Evolutionary conservation across 2,797 vertebrate genomes (phyloP), one percentile per base, ranked within the genome.

Genomic region (Thaleichthys pacificus): DNA sequence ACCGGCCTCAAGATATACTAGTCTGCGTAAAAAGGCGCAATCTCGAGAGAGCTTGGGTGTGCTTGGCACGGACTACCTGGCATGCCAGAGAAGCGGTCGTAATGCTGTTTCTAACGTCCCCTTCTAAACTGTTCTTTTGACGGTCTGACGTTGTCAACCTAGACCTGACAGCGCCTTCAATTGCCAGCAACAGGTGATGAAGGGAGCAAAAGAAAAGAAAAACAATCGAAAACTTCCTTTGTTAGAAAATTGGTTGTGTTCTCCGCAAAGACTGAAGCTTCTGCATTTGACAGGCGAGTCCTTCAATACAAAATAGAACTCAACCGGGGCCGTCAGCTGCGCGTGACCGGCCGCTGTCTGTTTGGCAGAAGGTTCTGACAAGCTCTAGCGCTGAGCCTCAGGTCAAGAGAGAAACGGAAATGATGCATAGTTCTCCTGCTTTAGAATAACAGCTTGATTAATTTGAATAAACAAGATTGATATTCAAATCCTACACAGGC

Each of bases 311-410:
- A 70, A 74, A 61, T 75, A 35, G 66, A 69, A 65, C 66, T 69
- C 22, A 64, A 68, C 66, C 49, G 0, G 4, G 74, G 11, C 71
- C 71, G 91, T 91, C 91, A 92, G 90, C 90, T 92, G 89, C 74
- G 38, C 1, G 12, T 32, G 75, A 69, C 72, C 72, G 76, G 83
- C n/a, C 8, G 47, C 78, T 75, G 87, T 63, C 83, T 88, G 84
- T 0, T 65, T 2, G 75, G 81, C 91, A 93, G 88, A 85, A 83
- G 91, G 89, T 87, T 85, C 80, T 91, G 89, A 91, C 91, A 92
- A 78, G 71, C 38, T 21, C 61, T 60, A 32, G 47, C 0, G 60
- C 76, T n/a, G 67, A 22, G 30, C 80, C 80, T 77, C 74, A 77
- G 67, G 21, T 68, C 62, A 77, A 64, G 5, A 74, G 24, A 30